Evolutionary conservation across 1,140 invertebrate genomes (phyloP).

Genomic region (Papilio glaucus): DNA sequence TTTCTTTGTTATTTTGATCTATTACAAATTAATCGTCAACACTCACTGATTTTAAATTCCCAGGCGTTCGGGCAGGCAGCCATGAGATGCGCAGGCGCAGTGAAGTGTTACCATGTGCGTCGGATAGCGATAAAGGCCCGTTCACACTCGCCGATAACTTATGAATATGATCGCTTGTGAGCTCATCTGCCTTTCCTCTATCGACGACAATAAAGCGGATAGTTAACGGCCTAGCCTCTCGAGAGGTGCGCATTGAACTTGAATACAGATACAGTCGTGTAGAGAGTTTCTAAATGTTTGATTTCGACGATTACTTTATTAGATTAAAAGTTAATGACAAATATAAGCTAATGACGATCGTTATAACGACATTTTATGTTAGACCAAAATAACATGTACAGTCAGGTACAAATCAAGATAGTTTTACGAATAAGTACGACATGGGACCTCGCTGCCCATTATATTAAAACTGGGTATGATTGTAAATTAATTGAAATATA

Average conservation of each 20-base stretch:
- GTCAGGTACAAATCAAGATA: neutral
- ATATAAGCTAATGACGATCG: neutral
- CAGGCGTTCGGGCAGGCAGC: neutral
- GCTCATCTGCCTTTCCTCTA: constrained; percentile 1
- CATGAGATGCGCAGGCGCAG: neutral
- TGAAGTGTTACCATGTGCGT: constrained; percentile 6
- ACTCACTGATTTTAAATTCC: neutral
- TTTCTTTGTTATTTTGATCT: neutral
- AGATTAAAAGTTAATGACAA: constrained; percentile 19
- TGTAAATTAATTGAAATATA: too few species aligned
- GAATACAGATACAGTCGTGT: constrained; percentile 11
- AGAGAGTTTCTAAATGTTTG: neutral
- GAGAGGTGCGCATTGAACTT: constrained; percentile 23
- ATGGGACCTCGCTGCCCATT: too few species aligned
- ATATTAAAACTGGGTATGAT: too few species aligned
- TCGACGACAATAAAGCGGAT: constrained; percentile 7
- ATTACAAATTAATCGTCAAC: neutral
- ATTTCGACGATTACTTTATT: neutral
- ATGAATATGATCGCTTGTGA: constrained; percentile 15
- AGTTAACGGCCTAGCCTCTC: constrained; percentile 12
- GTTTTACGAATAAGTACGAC: too few species aligned
- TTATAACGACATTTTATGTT: constrained; percentile 13
- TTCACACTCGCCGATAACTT: constrained; percentile 17
- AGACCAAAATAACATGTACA: neutral
- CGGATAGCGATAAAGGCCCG: neutral